Evolutionary conservation across 2,113 vertebrate genomes (phyloP), one percentile per base, ranked within the genome.

Genomic region (Aegotheles bennettii): DNA sequence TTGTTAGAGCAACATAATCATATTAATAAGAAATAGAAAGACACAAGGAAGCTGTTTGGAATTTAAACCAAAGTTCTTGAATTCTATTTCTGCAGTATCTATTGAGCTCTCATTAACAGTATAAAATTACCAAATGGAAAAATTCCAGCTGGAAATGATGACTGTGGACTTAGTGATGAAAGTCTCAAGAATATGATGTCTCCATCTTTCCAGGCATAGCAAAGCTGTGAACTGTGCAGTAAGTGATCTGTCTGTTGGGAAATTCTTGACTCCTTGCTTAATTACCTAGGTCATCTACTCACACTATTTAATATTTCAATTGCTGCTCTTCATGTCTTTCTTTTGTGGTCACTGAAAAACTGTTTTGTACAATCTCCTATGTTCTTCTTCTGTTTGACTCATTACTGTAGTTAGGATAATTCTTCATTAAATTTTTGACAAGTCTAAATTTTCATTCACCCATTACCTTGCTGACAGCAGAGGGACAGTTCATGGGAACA

Each of bases 51-150:
- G 92, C 35, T 87, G 60, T 84, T 80, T 86, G 64, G 85, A 93
- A 93, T 95, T 97, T 87, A 75, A 87, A 94, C 64, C 36, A 38
- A 92, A 92, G 29, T 71, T 95, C 56, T 83, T 84, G 47, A 89
- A 92, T 91, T 53, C 35, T 92, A 53, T 90, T 95, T 95, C 73
- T 92, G 43, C 64, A 92, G 35, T 86, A 86, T 93, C 57, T 89
- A 73, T 94, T 96, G 92, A 96, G 71, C 83, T 96, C 88, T 94
- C 83, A 96, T 95, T 94, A 96, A 94, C 45, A 83, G 87, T 54
- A 48, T 73, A 83, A 96, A 95, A 96, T 93, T 96, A 93, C 48
- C 85, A 87, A 95, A 89, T 84, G 68, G 68, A 87, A 96, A 96
- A 92, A 90, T 38, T 94, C 68, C 69, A 75, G n/a, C 64, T 95